Base-by-base conservation (phyloP, 2,797 vertebrate species). In the Avahi laniger region DNA sequence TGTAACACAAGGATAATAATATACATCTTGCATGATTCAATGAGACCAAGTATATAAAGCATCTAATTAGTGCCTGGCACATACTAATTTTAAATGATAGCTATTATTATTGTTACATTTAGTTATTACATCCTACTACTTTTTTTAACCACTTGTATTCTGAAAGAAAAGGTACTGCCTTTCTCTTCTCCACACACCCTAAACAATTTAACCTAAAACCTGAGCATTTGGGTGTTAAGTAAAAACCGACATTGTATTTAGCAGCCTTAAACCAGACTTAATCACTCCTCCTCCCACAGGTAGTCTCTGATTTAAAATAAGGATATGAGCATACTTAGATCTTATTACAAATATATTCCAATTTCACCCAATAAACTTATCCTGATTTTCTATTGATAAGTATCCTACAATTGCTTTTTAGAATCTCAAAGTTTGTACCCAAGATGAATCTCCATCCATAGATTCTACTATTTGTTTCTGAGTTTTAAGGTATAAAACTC, bases 401-500 rank as follows among this genome's bases (percentile, higher is more conserved):
- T 50, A 84, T 69, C 22, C 54, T 41, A 11, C 14, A 79, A 13
- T 43, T 48, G 9, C 17, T 59, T 90, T 81, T 84, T 65, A 83
- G 75, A 22, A 41, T 5, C 65, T 85, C 26, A 46, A 78, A 48
- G 5, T 88, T 92, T 67, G 57, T 3, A 80, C 18, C 10, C 6
- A 85, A 88, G 61, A 90, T 70, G 28, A 94, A 43, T 75, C 48
- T 52, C 70, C 70, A n/a, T 73, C 54, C 30, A 38, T 92, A 92
- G 35, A 52, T 73, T 92, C 67, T 85, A 69, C 20, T 87, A 15
- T 0, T 1, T 79, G 33, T 75, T 96, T 67, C 89, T 95, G 84
- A 91, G n/a, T 75, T 95, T 78, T 85, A 78, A 93, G 57, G 61
- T 69, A 52, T 59, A 92, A 89, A 92, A 81, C 28, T 90, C 22